Evolutionary conservation across 2,888 invertebrate species (phyloP).

Genomic region (Adineta ricciae): DNA sequence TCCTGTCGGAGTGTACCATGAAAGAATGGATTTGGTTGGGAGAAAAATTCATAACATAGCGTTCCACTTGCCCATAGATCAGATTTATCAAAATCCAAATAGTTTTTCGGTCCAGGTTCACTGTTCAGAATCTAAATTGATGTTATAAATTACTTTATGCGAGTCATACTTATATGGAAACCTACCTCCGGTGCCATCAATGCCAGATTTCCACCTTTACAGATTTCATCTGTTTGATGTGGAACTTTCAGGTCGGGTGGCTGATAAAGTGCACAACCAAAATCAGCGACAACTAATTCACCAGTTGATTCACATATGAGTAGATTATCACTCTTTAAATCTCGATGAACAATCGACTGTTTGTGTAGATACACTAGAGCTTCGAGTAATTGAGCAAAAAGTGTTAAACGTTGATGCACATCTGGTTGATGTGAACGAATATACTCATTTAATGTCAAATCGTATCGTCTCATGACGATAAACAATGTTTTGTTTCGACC

Average conservation of each 20-base stretch:
- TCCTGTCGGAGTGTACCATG: slow-evolving; percentile 39
- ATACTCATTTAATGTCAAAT: slow-evolving; percentile 58
- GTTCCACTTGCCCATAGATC: slow-evolving; percentile 78
- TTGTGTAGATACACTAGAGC: slow-evolving; percentile 65
- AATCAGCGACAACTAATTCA: slow-evolving; percentile 68
- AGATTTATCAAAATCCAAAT: slow-evolving; percentile 66
- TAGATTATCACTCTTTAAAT: slow-evolving; percentile 72
- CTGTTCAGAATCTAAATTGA: slow-evolving; percentile 55
- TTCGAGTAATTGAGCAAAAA: slow-evolving; percentile 69
- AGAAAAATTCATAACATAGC: slow-evolving; percentile 74
- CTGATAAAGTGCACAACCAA: slow-evolving; percentile 73
- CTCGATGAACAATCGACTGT: slow-evolving; percentile 67
- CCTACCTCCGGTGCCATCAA: slow-evolving; percentile 75
- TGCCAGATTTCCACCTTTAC: slow-evolving; percentile 69
- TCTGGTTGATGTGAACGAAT: slow-evolving; percentile 51
- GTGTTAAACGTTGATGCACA: slow-evolving; percentile 58
- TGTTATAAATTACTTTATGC: no score
- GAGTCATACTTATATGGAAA: no score
- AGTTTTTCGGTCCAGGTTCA: slow-evolving; percentile 62
- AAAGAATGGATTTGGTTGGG: slow-evolving; percentile 64
- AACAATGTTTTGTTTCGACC: slow-evolving; percentile 76
- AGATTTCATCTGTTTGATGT: slow-evolving; percentile 61
- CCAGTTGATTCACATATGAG: slow-evolving; percentile 53
- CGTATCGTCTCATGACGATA: slow-evolving; percentile 73
- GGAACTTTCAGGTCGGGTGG: slow-evolving; percentile 54